These are phyloP conservation scores for Sebastes hopkinsi DNA, from an alignment of 2,797 vertebrate genomes.

Conservation along the genomic window DNA sequence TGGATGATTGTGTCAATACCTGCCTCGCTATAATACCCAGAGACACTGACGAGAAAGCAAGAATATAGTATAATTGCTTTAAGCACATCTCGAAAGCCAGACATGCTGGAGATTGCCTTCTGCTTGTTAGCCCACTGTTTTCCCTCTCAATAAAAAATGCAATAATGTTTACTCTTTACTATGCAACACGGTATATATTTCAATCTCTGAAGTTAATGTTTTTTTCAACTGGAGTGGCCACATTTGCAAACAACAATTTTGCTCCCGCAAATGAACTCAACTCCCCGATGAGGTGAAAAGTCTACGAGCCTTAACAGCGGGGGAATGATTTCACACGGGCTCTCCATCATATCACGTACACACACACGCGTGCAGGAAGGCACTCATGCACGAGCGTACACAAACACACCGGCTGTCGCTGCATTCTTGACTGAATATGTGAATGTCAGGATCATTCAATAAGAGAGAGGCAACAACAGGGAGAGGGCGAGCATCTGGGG, in stretches of 20 bases:
- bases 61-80: slow-evolving; percentile 16
- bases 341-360: slow-evolving; percentile 49
- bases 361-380: background rate
- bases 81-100: slow-evolving; percentile 28
- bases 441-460: slow-evolving; percentile 58
- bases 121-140: slow-evolving; percentile 52
- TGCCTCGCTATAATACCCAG: background rate
- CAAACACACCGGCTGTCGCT: slow-evolving; percentile 21
- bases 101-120: slow-evolving; percentile 39
- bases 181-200: slow-evolving; percentile 63
- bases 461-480: slow-evolving; percentile 31
- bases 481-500: slow-evolving; percentile 46
- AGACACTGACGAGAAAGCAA: background rate
- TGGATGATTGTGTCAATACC: background rate
- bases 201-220: slow-evolving; percentile 70
- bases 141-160: slow-evolving; percentile 53
- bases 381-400: background rate
- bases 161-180: slow-evolving; percentile 64
- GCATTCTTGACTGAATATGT: slow-evolving; percentile 49
- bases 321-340: slow-evolving; percentile 16
- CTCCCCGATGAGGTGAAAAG: slow-evolving; percentile 68
- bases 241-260: slow-evolving; percentile 72
- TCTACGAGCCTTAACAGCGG: slow-evolving; percentile 43
- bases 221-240: slow-evolving; percentile 62
- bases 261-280: slow-evolving; percentile 66